These are phyloP conservation scores for Aphis gossypii DNA, from an alignment of 1,140 invertebrate genomes.

Conservation along the genomic window DNA sequence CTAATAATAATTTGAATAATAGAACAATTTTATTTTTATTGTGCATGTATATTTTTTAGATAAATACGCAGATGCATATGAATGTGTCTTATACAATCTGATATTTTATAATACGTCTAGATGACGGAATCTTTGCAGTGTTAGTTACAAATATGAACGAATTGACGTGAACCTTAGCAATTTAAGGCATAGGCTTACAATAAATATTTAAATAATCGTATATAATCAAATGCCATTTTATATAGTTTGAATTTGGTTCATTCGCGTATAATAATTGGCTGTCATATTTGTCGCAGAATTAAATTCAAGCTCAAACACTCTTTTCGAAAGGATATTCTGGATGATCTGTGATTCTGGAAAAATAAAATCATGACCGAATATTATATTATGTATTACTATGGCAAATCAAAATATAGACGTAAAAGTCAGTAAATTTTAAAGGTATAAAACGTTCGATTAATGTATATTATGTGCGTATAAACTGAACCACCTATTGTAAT, in stretches of 20 bases:
- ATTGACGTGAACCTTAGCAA: not conserved
- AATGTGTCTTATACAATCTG: not conserved
- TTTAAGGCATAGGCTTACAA: too few species aligned
- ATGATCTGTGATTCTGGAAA: conserved; percentile 53
- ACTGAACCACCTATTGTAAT: not conserved
- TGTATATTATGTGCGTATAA: not conserved
- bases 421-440: not conserved
- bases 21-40: not conserved
- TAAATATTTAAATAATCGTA: too few species aligned
- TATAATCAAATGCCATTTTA: too few species aligned
- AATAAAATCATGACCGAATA: not conserved
- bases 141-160: not conserved
- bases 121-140: not conserved
- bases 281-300: not conserved
- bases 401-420: not conserved
- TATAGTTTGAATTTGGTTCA: too few species aligned
- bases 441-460: not conserved
- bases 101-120: not conserved
- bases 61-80: not conserved
- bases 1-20: not conserved
- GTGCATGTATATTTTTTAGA: not conserved
- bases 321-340: conserved; percentile 59
- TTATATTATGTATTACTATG: not conserved
- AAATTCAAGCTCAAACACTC: not conserved
- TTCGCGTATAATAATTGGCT: too few species aligned